Base-by-base conservation (phyloP, 64 coral and sea anemone species). In the Montipora efflorescens region DNA sequence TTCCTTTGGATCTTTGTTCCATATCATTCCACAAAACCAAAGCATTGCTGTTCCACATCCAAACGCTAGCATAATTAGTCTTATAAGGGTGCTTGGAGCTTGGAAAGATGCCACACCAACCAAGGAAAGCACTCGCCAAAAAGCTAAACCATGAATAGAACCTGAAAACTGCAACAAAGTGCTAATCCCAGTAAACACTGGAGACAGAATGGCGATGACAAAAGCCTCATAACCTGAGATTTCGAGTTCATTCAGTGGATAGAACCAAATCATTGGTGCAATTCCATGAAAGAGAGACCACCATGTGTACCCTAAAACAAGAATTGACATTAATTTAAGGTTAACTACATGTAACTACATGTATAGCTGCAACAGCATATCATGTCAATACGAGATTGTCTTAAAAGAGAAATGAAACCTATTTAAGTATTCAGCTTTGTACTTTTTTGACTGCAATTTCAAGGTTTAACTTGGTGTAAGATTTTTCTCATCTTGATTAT, bases 201-300 rank as follows among this genome's bases (percentile, higher is more conserved):
- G 97, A 51, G 97, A 94, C 2, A 98, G 84, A n/a, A 95, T 91
- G 5, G 94, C 91, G 5, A 92, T 7, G 4, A 88, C 97, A 92
- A 98, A 98, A 16, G 94, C 89, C 51, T 98, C 97, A 68, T 98
- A 98, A 72, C 97, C 97, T 18, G 97, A 98, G 48, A 98, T 96
- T 87, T 98, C 97, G 25, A 98, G 84, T 22, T 96, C 97, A 81
- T 98, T 98, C 20, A 98, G 66, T 58, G 97, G 97, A 87, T 92
- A 98, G 53, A 98, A 98, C 97, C 97, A 98, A 53, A 98, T 98
- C 97, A 98, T 98, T 45, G 97, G 91, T 48, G 94, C 91, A 74
- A 98, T 90, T 25, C 76, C 88, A 94, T 94, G 87, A 19, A 98
- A 92, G 6, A 98, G 82, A 18, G 97, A 98, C 94, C 97, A 98